Percentiles rank a stretch among this genome's conserved stretches.
These are phyloP conservation scores for Paramacrobiotus metropolitanus DNA, from an alignment of 1,140 invertebrate species.

Conservation along the genomic window DNA sequence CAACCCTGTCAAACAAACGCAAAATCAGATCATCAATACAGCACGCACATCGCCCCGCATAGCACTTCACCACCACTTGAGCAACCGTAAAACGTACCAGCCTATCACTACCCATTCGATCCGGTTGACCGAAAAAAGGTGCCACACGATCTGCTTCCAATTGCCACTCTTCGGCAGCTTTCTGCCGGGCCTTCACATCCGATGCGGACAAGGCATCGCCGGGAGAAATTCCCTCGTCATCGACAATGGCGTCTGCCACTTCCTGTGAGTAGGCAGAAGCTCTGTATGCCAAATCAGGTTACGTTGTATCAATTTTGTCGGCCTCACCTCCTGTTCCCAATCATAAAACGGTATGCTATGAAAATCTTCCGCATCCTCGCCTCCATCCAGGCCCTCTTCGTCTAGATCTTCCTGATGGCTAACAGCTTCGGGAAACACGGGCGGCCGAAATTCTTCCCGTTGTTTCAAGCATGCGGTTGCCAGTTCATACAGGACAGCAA, in stretches of 20 bases:
- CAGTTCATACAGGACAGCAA: not conserved
- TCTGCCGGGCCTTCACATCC: not conserved
- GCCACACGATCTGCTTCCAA: constrained; percentile 1
- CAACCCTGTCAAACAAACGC: not conserved
- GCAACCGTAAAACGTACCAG: not conserved
- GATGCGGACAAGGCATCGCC: not conserved
- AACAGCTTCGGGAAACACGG: not conserved
- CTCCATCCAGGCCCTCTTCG: not conserved
- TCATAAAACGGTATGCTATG: not conserved
- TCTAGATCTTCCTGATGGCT: not conserved
- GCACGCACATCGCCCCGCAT: too few relatives aligned
- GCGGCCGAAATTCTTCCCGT: not conserved
- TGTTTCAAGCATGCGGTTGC: not conserved
- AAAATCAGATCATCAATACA: not conserved
- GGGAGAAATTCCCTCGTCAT: not conserved
- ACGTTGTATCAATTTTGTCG: too few relatives aligned
- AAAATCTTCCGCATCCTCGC: not conserved
- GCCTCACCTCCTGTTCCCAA: not conserved
- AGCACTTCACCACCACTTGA: not conserved
- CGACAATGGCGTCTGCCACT: not conserved
- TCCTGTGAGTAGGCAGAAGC: not conserved
- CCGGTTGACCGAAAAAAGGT: not conserved
- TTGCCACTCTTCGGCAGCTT: not conserved
- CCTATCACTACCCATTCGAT: not conserved
- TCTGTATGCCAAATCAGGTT: not conserved